phyloP scores from a whole-genome alignment of 2,888 invertebrate genomes.

The Odontocerum albicorne region DNA sequence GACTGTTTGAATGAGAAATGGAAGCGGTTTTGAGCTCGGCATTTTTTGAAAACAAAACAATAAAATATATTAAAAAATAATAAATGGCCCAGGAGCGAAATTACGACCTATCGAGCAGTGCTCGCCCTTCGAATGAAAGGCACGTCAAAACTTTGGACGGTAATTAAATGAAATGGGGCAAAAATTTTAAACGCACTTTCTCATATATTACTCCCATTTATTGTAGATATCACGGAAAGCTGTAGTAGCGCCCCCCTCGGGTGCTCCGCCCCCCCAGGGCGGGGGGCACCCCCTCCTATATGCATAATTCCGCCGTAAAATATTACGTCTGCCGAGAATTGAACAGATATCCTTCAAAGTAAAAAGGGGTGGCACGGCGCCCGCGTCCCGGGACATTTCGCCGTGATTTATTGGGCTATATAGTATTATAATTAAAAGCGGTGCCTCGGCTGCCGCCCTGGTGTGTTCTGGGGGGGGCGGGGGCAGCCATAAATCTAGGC shows the following conservation, averaged over 20 bases:
- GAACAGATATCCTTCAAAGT: conserved; percentile 66
- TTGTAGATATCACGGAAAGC: conserved; percentile 35
- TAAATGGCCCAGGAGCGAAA: conserved; percentile 14
- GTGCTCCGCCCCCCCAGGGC: conserved; percentile 1
- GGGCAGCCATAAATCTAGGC: conserved; percentile 36
- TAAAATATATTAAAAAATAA: conserved; percentile 20
- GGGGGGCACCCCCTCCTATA: conserved; percentile 25
- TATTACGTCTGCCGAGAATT: conserved; percentile 66
- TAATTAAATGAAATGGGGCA: conserved; percentile 38
- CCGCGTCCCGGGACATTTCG: conserved; percentile 39
- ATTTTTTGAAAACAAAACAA: conserved; percentile 18
- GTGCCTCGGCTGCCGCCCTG: conserved; percentile 42
- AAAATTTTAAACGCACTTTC: conserved; percentile 36
- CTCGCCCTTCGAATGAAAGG: conserved; percentile 27
- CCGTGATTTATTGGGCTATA: conserved; percentile 74
- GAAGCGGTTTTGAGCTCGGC: no score
- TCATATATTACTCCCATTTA: conserved; percentile 34
- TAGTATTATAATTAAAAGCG: conserved; percentile 80
- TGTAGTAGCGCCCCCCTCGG: conserved; percentile 14
- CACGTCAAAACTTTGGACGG: conserved; percentile 38
- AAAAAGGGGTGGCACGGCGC: conserved; percentile 40
- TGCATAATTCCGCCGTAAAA: conserved; percentile 69
- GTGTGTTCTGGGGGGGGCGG: conserved; percentile 37
- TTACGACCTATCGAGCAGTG: conserved; percentile 20
- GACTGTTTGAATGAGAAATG: conserved; percentile 1